Conservation (phyloP, 2,888 invertebrate species). For the Hecatera dysodea region DNA sequence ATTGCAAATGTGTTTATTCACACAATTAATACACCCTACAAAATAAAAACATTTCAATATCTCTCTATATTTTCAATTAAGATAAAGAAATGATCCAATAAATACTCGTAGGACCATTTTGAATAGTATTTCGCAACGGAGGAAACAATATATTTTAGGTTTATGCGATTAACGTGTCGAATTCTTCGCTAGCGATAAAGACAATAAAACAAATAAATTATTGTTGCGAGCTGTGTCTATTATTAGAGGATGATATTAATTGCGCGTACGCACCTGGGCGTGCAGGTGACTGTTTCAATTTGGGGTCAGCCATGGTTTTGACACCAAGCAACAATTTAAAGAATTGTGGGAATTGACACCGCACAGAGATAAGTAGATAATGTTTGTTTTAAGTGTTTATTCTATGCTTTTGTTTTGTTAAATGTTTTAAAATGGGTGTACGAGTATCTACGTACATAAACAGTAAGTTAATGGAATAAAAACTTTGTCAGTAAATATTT, state of each 20-base stretch:
- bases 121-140: conserved; percentile 75
- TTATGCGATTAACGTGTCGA: conserved; percentile 70
- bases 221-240: conserved; percentile 77
- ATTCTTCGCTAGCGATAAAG: conserved; percentile 74
- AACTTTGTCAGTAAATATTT: no score
- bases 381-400: conserved; percentile 28
- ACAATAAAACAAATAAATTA: conserved; percentile 84
- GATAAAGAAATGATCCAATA: conserved; percentile 78
- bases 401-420: background rate
- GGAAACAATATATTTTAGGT: conserved; percentile 77
- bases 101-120: conserved; percentile 71
- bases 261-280: conserved; percentile 86
- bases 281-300: conserved; percentile 87
- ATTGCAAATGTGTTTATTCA: conserved; percentile 81
- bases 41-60: conserved; percentile 71
- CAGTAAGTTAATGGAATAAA: background rate
- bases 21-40: conserved; percentile 79
- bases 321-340: conserved; percentile 75
- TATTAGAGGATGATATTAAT: conserved; percentile 87
- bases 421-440: no score
- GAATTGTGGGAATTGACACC: conserved; percentile 80
- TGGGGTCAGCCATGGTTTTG: conserved; percentile 86
- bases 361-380: conserved; percentile 34
- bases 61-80: conserved; percentile 80
- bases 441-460: background rate